phyloP scores from a whole-genome alignment of 2,113 vertebrate genomes.

The Meleagris gallopavo region DNA sequence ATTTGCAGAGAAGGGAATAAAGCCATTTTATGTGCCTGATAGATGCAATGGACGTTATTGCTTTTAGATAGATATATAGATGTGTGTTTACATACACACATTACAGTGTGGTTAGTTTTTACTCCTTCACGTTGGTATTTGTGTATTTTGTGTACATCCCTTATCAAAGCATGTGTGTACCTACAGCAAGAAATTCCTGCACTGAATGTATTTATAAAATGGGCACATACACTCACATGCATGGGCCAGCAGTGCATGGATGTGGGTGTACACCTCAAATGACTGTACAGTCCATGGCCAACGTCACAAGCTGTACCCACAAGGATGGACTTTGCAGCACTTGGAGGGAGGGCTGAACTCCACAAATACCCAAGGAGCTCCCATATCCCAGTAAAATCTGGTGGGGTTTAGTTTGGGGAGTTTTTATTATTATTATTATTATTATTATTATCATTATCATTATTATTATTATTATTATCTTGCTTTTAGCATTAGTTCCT shows the following conservation, averaged over 20 bases:
- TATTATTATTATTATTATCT: no score
- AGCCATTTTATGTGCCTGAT: not conserved
- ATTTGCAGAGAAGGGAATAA: slow-evolving; percentile 9
- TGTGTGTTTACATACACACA: not conserved
- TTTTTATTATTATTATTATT: no score
- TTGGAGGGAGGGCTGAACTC: not conserved
- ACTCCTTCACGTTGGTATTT: not conserved
- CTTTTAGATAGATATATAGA: not conserved
- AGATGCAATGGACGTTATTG: not conserved
- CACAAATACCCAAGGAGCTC: not conserved
- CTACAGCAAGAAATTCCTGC: not conserved
- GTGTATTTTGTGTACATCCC: not conserved
- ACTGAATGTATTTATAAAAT: fast-evolving
- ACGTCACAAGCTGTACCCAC: not conserved
- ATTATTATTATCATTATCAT: no score
- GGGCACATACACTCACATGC: fast-evolving
- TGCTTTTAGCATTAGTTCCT: not conserved
- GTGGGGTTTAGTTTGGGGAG: not conserved
- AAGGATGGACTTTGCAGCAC: not conserved
- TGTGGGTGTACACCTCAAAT: not conserved
- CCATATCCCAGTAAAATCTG: not conserved
- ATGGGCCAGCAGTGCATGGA: fast-evolving
- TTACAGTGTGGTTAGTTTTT: not conserved
- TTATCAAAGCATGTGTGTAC: not conserved
- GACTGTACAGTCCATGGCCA: not conserved